phyloP scores from a whole-genome alignment of 2,797 vertebrate genomes.

The Peromyscus nudipes region DNA sequence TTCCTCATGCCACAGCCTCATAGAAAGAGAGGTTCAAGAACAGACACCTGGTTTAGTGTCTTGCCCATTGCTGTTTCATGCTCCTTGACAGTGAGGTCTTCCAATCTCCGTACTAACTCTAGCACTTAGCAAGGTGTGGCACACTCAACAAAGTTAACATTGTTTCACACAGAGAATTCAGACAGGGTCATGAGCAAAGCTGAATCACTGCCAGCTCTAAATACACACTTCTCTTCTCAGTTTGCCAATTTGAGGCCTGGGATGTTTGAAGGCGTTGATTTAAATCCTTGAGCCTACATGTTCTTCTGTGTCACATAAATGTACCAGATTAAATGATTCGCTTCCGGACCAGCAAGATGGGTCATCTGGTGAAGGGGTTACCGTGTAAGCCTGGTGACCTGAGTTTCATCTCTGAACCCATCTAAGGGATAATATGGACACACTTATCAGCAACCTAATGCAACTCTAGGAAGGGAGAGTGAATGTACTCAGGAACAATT shows the following conservation, averaged over 20 bases:
- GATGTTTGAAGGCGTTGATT: neutral
- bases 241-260: neutral
- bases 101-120: neutral
- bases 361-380: neutral
- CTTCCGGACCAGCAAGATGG: neutral
- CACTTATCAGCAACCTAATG: neutral
- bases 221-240: neutral
- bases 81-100: neutral
- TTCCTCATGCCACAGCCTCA: neutral
- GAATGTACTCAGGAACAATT: neutral
- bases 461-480: neutral
- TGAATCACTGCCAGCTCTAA: neutral
- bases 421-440: neutral
- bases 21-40: neutral
- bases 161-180: neutral
- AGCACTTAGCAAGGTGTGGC: neutral
- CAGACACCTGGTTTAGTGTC: neutral
- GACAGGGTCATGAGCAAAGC: neutral
- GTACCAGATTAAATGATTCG: neutral
- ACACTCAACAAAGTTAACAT: neutral
- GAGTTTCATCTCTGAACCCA: neutral
- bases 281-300: neutral
- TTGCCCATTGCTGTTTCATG: neutral
- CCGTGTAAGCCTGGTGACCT: neutral
- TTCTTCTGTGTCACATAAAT: neutral